Conservation (phyloP, 2,888 invertebrate species). For the Thereva unica region DNA sequence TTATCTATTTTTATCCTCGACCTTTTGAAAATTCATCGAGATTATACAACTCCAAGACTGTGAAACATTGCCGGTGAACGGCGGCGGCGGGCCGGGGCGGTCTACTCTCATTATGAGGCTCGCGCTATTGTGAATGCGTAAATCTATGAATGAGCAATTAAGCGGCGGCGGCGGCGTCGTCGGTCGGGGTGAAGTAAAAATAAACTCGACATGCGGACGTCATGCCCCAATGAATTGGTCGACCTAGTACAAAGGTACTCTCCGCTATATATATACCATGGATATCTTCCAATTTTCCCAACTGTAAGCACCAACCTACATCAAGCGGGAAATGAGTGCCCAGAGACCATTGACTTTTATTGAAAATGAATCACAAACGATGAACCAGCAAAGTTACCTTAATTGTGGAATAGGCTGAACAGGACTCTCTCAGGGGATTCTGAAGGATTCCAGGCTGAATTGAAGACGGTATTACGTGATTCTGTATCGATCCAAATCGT, state of each 20-base stretch:
- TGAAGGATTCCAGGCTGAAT: too few relatives aligned
- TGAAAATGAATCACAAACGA: conserved; percentile 18
- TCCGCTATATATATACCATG: background rate
- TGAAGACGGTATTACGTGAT: too few relatives aligned
- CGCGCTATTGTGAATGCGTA: background rate
- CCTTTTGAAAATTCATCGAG: conserved; percentile 26
- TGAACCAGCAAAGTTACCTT: conserved; percentile 12
- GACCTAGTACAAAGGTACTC: conserved; percentile 5
- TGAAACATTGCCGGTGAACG: too few relatives aligned
- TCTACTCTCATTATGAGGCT: conserved; percentile 16
- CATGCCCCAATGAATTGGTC: conserved; percentile 19
- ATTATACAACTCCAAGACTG: background rate
- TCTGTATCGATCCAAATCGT: too few relatives aligned
- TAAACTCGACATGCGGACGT: conserved; percentile 19
- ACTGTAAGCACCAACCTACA: conserved; percentile 11
- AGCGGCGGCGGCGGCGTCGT: background rate
- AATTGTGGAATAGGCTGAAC: too few relatives aligned
- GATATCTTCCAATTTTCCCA: too few relatives aligned
- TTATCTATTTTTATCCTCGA: conserved; percentile 26
- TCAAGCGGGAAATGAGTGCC: conserved; percentile 25
- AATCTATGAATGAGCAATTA: conserved; percentile 25
- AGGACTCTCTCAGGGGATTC: too few relatives aligned
- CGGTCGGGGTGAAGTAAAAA: conserved; percentile 29
- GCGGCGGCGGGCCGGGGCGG: background rate
- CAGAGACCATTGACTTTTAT: conserved; percentile 27